These are phyloP conservation scores for Malacoctenus gilli DNA, from an alignment of 2,797 vertebrate species.

Conservation along the genomic window DNA sequence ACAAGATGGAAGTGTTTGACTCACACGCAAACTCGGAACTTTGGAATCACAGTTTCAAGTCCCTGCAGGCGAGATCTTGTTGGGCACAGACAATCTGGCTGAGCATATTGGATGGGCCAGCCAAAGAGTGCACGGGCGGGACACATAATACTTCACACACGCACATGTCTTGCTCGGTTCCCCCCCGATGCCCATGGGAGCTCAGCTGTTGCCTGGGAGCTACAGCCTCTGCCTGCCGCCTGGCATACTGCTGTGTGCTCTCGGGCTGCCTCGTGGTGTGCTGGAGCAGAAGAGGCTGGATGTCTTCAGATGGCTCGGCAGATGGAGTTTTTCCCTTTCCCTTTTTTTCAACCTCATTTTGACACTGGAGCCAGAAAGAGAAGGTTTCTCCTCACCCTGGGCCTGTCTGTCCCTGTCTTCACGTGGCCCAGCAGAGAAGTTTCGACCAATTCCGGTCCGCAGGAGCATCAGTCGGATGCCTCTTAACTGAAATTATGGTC, in stretches of 20 bases:
- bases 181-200: constrained; percentile 65
- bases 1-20: no score
- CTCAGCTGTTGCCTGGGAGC: constrained; percentile 78
- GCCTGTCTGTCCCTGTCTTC: no score
- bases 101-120: constrained; percentile 58
- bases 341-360: no score
- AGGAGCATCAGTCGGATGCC: no score
- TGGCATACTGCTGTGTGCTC: constrained; percentile 59
- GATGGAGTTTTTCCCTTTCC: constrained; percentile 53
- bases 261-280: constrained; percentile 49
- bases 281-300: constrained; percentile 60
- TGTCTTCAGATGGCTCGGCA: constrained; percentile 70
- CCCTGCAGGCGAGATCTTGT: constrained; percentile 57
- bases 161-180: constrained; percentile 44
- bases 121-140: constrained; percentile 62
- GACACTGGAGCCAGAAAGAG: no score
- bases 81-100: constrained; percentile 59
- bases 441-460: no score
- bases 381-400: no score
- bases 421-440: no score
- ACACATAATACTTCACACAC: no score
- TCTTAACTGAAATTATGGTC: no score
- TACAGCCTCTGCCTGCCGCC: constrained; percentile 60
- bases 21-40: no score
- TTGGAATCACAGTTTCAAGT: constrained; percentile 11